These are phyloP conservation scores for Zootoca vivipara DNA, from an alignment of 2,113 vertebrate genomes.

Conservation along the genomic window DNA sequence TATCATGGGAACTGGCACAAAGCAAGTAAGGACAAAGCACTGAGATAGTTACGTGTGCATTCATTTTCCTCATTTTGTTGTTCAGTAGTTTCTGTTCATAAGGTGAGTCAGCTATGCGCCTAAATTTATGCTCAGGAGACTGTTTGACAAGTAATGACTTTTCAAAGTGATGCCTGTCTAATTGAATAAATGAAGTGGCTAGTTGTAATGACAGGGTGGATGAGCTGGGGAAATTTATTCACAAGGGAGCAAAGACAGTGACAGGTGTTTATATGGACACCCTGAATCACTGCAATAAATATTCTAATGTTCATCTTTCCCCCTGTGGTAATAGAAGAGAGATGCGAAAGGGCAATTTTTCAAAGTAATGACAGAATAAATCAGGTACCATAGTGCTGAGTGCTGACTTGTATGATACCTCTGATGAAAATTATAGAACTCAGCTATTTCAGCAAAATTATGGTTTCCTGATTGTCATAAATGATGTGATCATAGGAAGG, in stretches of 20 bases:
- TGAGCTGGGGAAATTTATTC: slow-evolving; percentile 68
- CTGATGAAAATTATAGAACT: slow-evolving; percentile 78
- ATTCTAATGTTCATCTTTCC: slow-evolving; percentile 79
- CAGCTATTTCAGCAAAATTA: slow-evolving; percentile 79
- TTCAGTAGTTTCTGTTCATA: slow-evolving; percentile 44
- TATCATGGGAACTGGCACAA: background rate
- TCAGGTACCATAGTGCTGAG: slow-evolving; percentile 75
- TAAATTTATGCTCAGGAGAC: slow-evolving; percentile 65
- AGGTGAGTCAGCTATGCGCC: slow-evolving; percentile 58
- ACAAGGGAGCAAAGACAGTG: slow-evolving; percentile 64
- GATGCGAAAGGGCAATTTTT: slow-evolving; percentile 83
- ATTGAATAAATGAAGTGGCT: slow-evolving; percentile 78
- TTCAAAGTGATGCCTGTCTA: slow-evolving; percentile 75
- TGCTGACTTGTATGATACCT: slow-evolving; percentile 74
- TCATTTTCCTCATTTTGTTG: background rate
- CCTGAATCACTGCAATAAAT: slow-evolving; percentile 78
- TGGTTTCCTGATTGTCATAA: slow-evolving; percentile 72
- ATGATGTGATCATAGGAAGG: slow-evolving; percentile 72
- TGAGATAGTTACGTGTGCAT: slow-evolving; percentile 19
- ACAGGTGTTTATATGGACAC: slow-evolving; percentile 73
- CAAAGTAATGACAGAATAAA: slow-evolving; percentile 87
- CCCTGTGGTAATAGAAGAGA: slow-evolving; percentile 81
- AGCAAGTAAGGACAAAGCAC: background rate
- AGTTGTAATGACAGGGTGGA: slow-evolving; percentile 71
- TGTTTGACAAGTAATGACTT: slow-evolving; percentile 73